These are phyloP conservation scores for Agriotes lineatus DNA, from an alignment of 2,888 invertebrate genomes.

Conservation along the genomic window DNA sequence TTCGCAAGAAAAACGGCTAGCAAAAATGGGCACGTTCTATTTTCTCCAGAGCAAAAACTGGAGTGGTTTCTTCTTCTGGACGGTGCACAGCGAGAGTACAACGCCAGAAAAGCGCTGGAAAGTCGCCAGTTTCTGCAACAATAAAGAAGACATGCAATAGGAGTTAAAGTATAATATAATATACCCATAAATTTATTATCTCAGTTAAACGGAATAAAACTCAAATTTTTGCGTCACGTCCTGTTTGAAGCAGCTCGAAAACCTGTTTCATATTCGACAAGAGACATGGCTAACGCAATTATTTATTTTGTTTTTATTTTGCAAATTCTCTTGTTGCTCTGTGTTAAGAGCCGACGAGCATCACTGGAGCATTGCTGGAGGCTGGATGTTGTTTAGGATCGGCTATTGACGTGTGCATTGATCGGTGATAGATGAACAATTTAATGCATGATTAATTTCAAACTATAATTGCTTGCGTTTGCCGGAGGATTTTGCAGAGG, in stretches of 20 bases:
- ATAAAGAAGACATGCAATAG: not conserved
- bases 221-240: slow-evolving; percentile 27
- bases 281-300: slow-evolving; percentile 31
- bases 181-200: slow-evolving; percentile 14
- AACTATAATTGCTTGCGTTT: too few species aligned
- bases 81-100: slow-evolving; percentile 5
- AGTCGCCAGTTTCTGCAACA: not conserved
- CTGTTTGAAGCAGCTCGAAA: slow-evolving; percentile 29
- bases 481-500: too few species aligned
- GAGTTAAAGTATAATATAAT: not conserved
- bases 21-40: slow-evolving; percentile 12
- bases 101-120: not conserved
- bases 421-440: not conserved
- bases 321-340: slow-evolving; percentile 7
- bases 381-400: not conserved
- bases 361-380: not conserved
- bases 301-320: slow-evolving; percentile 30
- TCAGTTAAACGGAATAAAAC: slow-evolving; percentile 13
- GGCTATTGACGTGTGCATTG: not conserved
- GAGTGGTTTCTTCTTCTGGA: not conserved
- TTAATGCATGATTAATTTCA: not conserved
- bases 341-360: slow-evolving; percentile 12
- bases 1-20: not conserved
- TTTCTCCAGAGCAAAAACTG: slow-evolving; percentile 13
- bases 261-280: slow-evolving; percentile 36